These are phyloP conservation scores for Chymomyza costata DNA, from an alignment of 1,140 invertebrate species.

Conservation along the genomic window DNA sequence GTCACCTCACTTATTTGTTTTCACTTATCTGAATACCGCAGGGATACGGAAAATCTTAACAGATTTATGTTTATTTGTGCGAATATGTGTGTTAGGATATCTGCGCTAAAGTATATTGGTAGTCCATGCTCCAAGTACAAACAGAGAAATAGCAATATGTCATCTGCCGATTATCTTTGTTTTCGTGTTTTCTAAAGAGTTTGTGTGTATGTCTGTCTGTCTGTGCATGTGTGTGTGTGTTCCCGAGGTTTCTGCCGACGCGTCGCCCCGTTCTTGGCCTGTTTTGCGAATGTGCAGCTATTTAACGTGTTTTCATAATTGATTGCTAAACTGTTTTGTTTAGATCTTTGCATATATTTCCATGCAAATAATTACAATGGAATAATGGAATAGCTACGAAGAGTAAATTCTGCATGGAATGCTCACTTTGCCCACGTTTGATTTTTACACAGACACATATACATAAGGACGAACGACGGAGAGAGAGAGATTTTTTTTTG, in stretches of 20 bases:
- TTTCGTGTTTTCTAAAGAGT: conserved; percentile 1
- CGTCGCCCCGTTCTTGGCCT: conserved; percentile 26
- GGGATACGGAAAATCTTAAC: no score
- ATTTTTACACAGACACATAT: conserved; percentile 4
- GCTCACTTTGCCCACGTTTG: conserved; percentile 50
- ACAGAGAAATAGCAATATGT: neutral
- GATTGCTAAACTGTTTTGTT: conserved; percentile 73
- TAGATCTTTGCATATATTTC: conserved; percentile 72
- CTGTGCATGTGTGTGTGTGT: conserved; percentile 5
- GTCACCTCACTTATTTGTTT: conserved; percentile 65
- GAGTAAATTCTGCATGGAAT: no score
- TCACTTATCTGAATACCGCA: conserved; percentile 53
- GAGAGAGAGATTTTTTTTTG: no score
- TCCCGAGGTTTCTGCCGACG: conserved; percentile 26
- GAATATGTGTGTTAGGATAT: no score
- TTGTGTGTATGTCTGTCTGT: conserved; percentile 8
- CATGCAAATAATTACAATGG: conserved; percentile 70
- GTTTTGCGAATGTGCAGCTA: conserved; percentile 33
- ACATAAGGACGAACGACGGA: neutral
- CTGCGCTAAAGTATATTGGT: no score
- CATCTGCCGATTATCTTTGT: conserved; percentile 13
- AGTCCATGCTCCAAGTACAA: no score
- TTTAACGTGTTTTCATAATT: conserved; percentile 73
- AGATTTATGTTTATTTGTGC: no score
- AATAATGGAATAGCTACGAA: conserved; percentile 59